Base-by-base conservation (phyloP, 2,888 invertebrate genomes). In the Lapara coniferarum region DNA sequence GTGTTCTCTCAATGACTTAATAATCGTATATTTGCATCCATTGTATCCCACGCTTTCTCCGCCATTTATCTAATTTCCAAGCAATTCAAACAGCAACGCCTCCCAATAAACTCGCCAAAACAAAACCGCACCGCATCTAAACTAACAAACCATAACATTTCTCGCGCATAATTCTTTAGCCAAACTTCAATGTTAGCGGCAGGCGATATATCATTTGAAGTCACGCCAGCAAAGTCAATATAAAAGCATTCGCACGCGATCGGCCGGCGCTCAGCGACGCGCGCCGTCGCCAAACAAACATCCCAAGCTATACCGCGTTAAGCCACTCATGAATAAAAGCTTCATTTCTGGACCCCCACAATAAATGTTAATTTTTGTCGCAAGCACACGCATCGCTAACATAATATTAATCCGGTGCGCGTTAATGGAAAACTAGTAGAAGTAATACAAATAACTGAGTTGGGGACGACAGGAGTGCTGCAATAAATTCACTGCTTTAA, bases 321-420 rank as follows among this genome's bases (percentile, higher is more conserved):
- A 91, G 92, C 90, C 88, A 89, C 91, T 92, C 92, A 92, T 92
- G 92, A 92, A 92, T 92, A 92, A 91, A 91, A 90, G 89, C 89
- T 89, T 89, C 87, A 88, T 88, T 88, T 86, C 87, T 85, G 86
- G 89, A 89, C 92, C 92, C 91, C 87, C 89, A 86, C 90, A 86
- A 92, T 92, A 92, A 93, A 93, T 92, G 93, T 91, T 92, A 93
- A 93, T 92, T 93, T 91, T 91, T 86, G 89, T 91, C 90, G 89
- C 85, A 87, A 89, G 86, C 90, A 84, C 89, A 90, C 89, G 89
- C 90, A 88, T 89, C 84, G 90, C 90, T 90, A 92, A 91, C 92
- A 91, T 88, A 93, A 92, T 92, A 92, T 92, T 93, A 93, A 92
- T 92, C 92, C 90, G 83, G 78, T 82, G 85, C 83, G 90, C 91